Conservation (phyloP, 2,113 vertebrate species). For the Rhinogobius similis region DNA sequence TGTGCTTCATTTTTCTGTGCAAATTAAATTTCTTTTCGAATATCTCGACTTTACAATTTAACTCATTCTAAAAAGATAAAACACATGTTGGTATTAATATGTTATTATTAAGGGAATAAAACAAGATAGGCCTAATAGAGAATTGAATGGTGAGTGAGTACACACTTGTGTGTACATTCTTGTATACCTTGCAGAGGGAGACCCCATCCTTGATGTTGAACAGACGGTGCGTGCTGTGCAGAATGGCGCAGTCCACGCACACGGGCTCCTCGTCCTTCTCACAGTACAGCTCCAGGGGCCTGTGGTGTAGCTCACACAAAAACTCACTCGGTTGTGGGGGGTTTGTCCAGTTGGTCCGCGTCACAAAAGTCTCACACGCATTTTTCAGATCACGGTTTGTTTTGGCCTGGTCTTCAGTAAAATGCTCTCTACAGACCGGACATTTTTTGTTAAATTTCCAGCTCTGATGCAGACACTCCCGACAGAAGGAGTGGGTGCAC, state of each 20-base stretch:
- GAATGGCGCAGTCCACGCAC: constrained; percentile 67
- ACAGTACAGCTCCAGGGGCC: constrained; percentile 74
- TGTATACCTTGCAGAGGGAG: constrained; percentile 60
- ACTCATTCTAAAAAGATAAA: constrained; percentile 56
- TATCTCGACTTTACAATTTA: constrained; percentile 66
- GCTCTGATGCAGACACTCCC: constrained; percentile 45
- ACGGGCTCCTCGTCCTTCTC: constrained; percentile 74
- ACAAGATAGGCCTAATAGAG: background rate
- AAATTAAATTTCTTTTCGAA: constrained; percentile 68
- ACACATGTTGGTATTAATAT: background rate
- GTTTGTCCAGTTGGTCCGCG: constrained; percentile 4
- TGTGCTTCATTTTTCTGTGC: constrained; percentile 55
- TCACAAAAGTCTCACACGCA: constrained; percentile 63
- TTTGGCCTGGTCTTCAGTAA: constrained; percentile 37
- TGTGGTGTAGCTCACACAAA: constrained; percentile 66
- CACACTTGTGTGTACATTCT: background rate
- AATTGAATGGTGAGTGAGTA: background rate
- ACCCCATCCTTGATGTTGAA: constrained; percentile 33
- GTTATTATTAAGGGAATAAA: background rate
- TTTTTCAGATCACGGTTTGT: constrained; percentile 60
- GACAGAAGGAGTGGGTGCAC: constrained; percentile 75
- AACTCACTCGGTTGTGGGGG: background rate
- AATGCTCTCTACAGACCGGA: constrained; percentile 58
- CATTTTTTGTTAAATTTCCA: constrained; percentile 34
- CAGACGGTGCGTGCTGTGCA: constrained; percentile 66